Percentiles rank a stretch among this genome's conserved stretches.
Evolutionary conservation across 2,888 invertebrate species (phyloP).

Genomic region (Idaea biselata): DNA sequence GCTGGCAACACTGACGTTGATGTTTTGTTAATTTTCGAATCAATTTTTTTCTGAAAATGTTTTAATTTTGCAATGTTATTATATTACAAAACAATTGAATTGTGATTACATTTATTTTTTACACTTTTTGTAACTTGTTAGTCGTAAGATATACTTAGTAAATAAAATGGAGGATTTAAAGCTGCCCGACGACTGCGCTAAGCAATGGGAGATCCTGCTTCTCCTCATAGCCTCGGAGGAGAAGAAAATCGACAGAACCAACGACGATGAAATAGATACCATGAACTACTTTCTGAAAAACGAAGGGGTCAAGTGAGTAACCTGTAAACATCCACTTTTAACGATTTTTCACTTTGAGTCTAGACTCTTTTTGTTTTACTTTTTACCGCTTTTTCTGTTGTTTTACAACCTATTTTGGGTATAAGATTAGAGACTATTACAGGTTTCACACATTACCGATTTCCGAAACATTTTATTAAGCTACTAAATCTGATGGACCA

Average conservation of each 20-base stretch:
- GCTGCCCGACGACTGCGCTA: slow-evolving; percentile 61
- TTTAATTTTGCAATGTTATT: no score
- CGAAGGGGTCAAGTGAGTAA: slow-evolving; percentile 57
- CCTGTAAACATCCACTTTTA: slow-evolving; percentile 1
- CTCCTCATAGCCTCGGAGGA: slow-evolving; percentile 67
- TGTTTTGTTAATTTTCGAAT: no score
- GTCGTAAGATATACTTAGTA: not conserved
- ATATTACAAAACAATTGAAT: no score
- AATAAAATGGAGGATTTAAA: slow-evolving; percentile 46
- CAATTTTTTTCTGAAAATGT: no score
- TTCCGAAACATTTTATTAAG: no score
- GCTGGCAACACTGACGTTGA: no score
- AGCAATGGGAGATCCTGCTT: slow-evolving; percentile 71
- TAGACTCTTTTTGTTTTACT: not conserved
- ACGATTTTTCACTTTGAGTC: not conserved
- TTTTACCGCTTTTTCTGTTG: not conserved
- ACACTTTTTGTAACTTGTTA: no score
- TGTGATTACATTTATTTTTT: no score
- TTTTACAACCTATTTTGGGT: no score
- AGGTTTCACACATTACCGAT: no score
- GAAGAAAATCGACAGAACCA: slow-evolving; percentile 65
- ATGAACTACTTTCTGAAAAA: slow-evolving; percentile 66
- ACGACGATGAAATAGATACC: slow-evolving; percentile 62
- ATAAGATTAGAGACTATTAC: no score
- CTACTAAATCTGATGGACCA: no score